phyloP scores from a whole-genome alignment of 2,113 vertebrate genomes.

The Leptodactylus fuscus region DNA sequence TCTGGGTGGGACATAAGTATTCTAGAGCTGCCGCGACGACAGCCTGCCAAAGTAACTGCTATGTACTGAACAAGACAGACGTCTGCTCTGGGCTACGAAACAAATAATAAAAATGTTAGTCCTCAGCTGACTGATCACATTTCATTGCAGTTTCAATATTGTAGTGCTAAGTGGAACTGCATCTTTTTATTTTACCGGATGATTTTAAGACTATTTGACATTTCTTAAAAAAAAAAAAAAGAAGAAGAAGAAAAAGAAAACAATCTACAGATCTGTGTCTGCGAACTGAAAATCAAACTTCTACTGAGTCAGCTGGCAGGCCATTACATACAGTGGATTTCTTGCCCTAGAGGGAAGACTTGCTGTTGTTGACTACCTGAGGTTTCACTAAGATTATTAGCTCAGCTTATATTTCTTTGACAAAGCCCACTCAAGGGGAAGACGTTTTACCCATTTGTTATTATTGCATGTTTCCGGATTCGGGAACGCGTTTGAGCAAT shows the following conservation, averaged over 20 bases:
- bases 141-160: conserved; percentile 38
- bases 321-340: conserved; percentile 47
- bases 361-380: conserved; percentile 25
- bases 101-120: conserved; percentile 45
- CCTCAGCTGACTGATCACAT: conserved; percentile 38
- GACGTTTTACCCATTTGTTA: conserved; percentile 16
- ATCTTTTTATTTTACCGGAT: conserved; percentile 39
- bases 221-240: background rate
- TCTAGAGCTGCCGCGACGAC: background rate
- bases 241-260: background rate
- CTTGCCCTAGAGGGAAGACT: conserved; percentile 39
- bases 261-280: conserved; percentile 24
- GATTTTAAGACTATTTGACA: conserved; percentile 27
- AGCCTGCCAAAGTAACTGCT: background rate
- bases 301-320: conserved; percentile 45
- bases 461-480: conserved; percentile 23
- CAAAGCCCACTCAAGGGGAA: conserved; percentile 32
- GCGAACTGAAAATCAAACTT: conserved; percentile 44
- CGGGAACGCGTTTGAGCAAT: background rate
- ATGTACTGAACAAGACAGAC: conserved; percentile 40
- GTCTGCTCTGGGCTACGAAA: conserved; percentile 22
- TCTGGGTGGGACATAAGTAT: background rate
- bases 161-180: conserved; percentile 41
- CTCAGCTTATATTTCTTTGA: conserved; percentile 26
- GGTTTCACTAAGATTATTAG: conserved; percentile 44